Evolutionary conservation across 2,888 invertebrate genomes (phyloP).

Genomic region (Papilio elwesi): DNA sequence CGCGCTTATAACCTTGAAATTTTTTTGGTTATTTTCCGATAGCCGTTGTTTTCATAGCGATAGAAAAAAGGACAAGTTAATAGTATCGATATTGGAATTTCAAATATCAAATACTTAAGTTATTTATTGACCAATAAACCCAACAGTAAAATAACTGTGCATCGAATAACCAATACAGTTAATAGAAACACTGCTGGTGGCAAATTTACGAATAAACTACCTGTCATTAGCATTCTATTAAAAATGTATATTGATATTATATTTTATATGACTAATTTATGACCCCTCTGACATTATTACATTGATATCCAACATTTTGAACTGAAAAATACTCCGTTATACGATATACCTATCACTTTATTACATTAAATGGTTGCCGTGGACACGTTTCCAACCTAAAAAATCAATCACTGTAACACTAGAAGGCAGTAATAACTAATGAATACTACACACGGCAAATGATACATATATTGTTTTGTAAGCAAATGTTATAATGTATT

Average conservation of each 20-base stretch:
- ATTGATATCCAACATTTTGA: not conserved
- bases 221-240: slow-evolving; percentile 7
- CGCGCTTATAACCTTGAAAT: not conserved
- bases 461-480: no score
- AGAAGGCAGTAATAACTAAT: no score
- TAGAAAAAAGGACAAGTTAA: not conserved
- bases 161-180: slow-evolving; percentile 3
- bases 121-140: slow-evolving; percentile 21
- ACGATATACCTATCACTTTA: no score
- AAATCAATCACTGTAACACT: no score
- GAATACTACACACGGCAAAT: no score
- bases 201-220: slow-evolving; percentile 13
- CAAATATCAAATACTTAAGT: not conserved
- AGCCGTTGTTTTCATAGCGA: slow-evolving; percentile 1
- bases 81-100: slow-evolving; percentile 8
- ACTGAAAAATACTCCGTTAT: not conserved
- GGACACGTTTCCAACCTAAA: no score
- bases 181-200: slow-evolving; percentile 17
- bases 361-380: no score
- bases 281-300: not conserved
- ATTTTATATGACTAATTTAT: not conserved
- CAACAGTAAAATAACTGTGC: slow-evolving; percentile 13
- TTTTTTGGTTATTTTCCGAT: not conserved
- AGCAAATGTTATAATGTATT: no score
- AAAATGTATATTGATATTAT: not conserved